phyloP scores from a whole-genome alignment of 2,113 vertebrate genomes.

The Austrofundulus limnaeus region DNA sequence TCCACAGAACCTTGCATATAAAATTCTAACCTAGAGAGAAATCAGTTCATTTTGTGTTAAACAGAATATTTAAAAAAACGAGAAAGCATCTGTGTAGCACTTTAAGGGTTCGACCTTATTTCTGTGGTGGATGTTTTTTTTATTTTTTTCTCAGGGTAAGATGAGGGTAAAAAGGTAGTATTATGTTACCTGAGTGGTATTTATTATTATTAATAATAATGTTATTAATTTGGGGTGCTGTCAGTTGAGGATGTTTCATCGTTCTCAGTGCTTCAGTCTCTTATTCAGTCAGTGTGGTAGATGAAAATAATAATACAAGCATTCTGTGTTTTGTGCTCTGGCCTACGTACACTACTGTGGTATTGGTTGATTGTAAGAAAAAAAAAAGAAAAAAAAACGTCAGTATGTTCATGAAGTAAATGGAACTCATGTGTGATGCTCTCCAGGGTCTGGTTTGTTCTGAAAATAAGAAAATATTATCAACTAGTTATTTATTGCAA shows the following conservation, averaged over 20 bases:
- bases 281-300: slow-evolving; percentile 64
- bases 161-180: background rate
- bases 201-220: slow-evolving; percentile 1
- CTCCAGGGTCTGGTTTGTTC: slow-evolving; percentile 75
- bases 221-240: slow-evolving; percentile 36
- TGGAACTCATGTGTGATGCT: slow-evolving; percentile 73
- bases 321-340: slow-evolving; percentile 66
- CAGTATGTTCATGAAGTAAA: slow-evolving; percentile 74
- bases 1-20: background rate
- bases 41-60: too few species aligned
- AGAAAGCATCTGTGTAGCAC: slow-evolving; percentile 3
- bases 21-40: background rate
- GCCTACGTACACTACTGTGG: slow-evolving; percentile 59
- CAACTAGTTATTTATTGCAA: slow-evolving; percentile 51
- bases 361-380: slow-evolving; percentile 76
- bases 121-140: slow-evolving; percentile 2
- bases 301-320: slow-evolving; percentile 53
- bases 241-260: slow-evolving; percentile 59
- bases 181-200: background rate
- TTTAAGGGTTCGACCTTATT: slow-evolving; percentile 5
- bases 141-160: slow-evolving; percentile 8
- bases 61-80: background rate
- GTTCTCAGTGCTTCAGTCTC: slow-evolving; percentile 70
- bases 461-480: slow-evolving; percentile 46
- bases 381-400: slow-evolving; percentile 5